phyloP scores from a whole-genome alignment of 2,888 invertebrate genomes.

The Tubiluchus corallicola region DNA sequence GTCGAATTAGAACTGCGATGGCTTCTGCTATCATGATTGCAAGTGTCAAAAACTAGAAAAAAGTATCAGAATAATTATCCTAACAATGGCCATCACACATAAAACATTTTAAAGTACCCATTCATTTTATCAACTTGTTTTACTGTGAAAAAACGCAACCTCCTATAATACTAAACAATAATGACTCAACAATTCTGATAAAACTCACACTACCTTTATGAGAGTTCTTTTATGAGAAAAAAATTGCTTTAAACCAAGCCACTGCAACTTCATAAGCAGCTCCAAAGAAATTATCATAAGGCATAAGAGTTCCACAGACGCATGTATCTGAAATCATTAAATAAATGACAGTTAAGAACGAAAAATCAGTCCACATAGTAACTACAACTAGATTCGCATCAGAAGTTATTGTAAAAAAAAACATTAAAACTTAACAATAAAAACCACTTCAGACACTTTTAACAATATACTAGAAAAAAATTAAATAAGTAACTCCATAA shows the following conservation, averaged over 20 bases:
- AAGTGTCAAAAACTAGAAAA: slow-evolving; percentile 47
- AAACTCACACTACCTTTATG: slow-evolving; percentile 43
- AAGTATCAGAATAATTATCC: slow-evolving; percentile 10
- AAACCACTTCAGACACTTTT: no score
- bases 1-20: slow-evolving; percentile 53
- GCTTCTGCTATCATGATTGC: slow-evolving; percentile 65
- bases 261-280: slow-evolving; percentile 55
- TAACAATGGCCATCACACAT: no score
- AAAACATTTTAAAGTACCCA: no score
- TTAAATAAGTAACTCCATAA: no score
- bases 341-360: no score
- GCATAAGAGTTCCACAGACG: slow-evolving; percentile 56
- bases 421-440: no score
- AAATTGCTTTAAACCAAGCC: slow-evolving; percentile 68
- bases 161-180: slow-evolving; percentile 2
- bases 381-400: no score
- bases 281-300: slow-evolving; percentile 56
- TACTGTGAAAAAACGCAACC: background rate
- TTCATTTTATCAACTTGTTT: no score
- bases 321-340: slow-evolving; percentile 50
- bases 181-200: background rate
- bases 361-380: no score
- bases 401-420: no score
- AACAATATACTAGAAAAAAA: no score
- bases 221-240: slow-evolving; percentile 63